Percentiles rank a stretch among this genome's conserved stretches.
phyloP scores from a whole-genome alignment of 2,888 invertebrate species.

The Hedychridium roseum region DNA sequence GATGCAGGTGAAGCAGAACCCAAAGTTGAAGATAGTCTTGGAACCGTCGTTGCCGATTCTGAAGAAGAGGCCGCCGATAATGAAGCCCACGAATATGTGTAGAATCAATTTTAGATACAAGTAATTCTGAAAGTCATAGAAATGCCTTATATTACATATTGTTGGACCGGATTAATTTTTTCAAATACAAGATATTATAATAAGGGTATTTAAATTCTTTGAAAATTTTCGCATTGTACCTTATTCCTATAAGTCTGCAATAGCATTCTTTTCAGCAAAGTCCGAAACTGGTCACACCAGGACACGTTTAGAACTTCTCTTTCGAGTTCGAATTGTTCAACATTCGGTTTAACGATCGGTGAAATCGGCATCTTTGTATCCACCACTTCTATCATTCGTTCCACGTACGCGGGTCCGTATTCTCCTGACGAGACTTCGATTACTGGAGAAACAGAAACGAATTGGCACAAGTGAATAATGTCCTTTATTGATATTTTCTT shows the following conservation, averaged over 20 bases:
- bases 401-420: slow-evolving; percentile 74
- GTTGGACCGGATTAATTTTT: too few species aligned
- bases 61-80: slow-evolving; percentile 76
- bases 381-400: slow-evolving; percentile 73
- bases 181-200: too few species aligned
- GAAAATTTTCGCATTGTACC: slow-evolving; percentile 62
- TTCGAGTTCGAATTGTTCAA: slow-evolving; percentile 59
- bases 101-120: slow-evolving; percentile 75
- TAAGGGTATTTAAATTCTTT: slow-evolving; percentile 5
- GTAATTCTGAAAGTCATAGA: slow-evolving; percentile 69
- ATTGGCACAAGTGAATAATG: too few species aligned
- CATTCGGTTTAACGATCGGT: slow-evolving; percentile 31
- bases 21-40: slow-evolving; percentile 84
- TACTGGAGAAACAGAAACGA: slow-evolving; percentile 66
- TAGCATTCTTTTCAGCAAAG: slow-evolving; percentile 75
- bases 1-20: slow-evolving; percentile 81
- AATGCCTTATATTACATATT: too few species aligned
- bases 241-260: slow-evolving; percentile 79
- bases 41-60: slow-evolving; percentile 83
- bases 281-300: slow-evolving; percentile 73
- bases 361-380: slow-evolving; percentile 63
- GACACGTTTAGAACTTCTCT: slow-evolving; percentile 69
- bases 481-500: too few species aligned
- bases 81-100: slow-evolving; percentile 73
- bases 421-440: slow-evolving; percentile 84